phyloP scores from a whole-genome alignment of 2,113 vertebrate species.

The Dicerorhinus sumatrensis region DNA sequence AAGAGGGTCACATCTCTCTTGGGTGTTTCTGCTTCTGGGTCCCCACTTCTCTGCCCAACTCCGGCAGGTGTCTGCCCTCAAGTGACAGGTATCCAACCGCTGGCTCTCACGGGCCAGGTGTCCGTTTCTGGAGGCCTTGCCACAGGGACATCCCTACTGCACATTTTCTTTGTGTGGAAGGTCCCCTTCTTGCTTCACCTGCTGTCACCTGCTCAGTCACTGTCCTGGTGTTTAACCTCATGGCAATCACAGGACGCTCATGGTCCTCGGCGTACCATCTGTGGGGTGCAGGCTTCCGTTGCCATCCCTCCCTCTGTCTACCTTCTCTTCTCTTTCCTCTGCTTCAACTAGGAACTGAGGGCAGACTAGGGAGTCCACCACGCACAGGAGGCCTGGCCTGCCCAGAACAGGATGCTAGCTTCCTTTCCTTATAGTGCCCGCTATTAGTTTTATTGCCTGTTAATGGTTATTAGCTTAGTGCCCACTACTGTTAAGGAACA shows the following conservation, averaged over 20 bases:
- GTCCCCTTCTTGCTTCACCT: background rate
- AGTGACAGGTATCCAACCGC: background rate
- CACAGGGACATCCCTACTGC: background rate
- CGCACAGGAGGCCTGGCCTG: no score
- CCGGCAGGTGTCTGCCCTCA: no score
- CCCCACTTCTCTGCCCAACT: background rate
- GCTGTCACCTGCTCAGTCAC: background rate
- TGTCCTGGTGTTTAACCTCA: background rate
- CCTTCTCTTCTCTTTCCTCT: background rate
- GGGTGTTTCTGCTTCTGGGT: background rate
- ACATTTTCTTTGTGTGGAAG: background rate
- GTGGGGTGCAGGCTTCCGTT: no score
- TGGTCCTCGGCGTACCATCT: background rate
- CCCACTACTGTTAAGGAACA: background rate
- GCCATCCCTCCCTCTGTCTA: accelerated
- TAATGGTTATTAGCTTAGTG: background rate
- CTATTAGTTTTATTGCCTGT: background rate
- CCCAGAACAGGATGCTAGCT: accelerated
- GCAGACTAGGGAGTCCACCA: background rate
- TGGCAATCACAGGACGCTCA: no score
- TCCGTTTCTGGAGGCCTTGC: background rate
- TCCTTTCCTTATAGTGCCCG: background rate
- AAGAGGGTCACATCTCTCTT: background rate
- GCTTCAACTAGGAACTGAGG: background rate
- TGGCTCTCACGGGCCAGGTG: no score